Base-by-base conservation (phyloP, 2,113 vertebrate genomes). In the Monopterus albus region DNA sequence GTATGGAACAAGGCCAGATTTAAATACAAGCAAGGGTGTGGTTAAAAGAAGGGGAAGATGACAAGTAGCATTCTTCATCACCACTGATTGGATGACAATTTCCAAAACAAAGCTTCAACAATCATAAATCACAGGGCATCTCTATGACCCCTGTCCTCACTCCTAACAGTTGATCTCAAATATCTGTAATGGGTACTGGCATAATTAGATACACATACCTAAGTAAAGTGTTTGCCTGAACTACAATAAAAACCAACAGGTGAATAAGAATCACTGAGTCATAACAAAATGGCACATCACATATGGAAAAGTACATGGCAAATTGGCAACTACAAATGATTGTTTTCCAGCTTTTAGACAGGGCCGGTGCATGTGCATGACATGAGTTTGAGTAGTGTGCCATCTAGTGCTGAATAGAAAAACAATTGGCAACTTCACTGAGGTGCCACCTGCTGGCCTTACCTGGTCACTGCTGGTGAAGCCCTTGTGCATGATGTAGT, bases 391-490 rank as follows among this genome's bases (percentile, higher is more conserved):
- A 70, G 38, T 69, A 39, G 51, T 65, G 68, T 26, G 3, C 85
- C 89, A 87, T 70, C 88, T 88, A 60, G 35, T 52, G 87, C 42
- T 42, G 42, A 51, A 39, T 9, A 65, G 12, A 49, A 14, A 17
- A 42, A 63, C 53, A 49, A 56, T 46, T 0, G 14, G 2, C 25
- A 39, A 21, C 6, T 18, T 20, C 7, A 20, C 7, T 39, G 4
- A 15, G 50, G 23, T 50, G 73, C 77, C 80, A 50, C n/a, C 82
- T 78, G 43, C 43, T 79, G 85, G 61, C 14, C 35, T 35, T 95
- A 99, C 98, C 96, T 97, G 96, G 87, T 99, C 97, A 23, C 96
- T 84, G 11, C 93, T 96, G 74, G 93, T 96, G 83, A 99, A 91
- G 67, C 96, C 97, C 84, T 95, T 93, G 87, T 95, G 97, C 95